Base-by-base conservation (phyloP, 2,113 vertebrate species). In the Suncus etruscus region DNA sequence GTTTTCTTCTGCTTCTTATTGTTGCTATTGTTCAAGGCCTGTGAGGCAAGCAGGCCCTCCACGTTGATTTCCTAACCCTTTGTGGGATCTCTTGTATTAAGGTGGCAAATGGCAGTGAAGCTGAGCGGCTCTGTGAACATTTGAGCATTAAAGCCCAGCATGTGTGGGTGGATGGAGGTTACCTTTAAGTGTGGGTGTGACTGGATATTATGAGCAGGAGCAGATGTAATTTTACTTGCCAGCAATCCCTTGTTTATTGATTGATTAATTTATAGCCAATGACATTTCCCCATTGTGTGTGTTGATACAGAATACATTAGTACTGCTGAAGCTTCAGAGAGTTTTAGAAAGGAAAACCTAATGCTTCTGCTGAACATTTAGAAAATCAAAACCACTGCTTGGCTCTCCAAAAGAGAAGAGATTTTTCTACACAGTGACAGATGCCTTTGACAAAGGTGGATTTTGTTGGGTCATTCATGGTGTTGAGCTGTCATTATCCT, bases 1-100 rank as follows among this genome's bases (percentile, higher is more conserved):
- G 81, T 76, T 39, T 39, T 39, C 39, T 39, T 39, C 39, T 39
- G 39, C 39, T 39, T 39, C 39, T 39, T 94, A 74, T 96, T 95
- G 95, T 94, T 94, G 51, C 96, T 95, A 95, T 31, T 86, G 93
- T 94, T 97, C 95, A 96, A 95, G 97, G 92, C 47, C 31, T 95
- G 94, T 82, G 54, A 78, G 50, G 65, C 86, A 90, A 89, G 95
- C 95, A 96, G 93, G 94, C 94, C 94, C 45, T 96, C 94, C 81
- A 20, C 48, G 0, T 70, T 63, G 81, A 85, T 95, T 92, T 91
- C 94, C 96, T 95, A 95, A 83, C 94, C 91, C 90, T 92, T 77
- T 86, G 51, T 94, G 96, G 88, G 91, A 75, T 94, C 94, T 91
- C 80, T 24, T 31, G 81, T 93, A 86, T 87, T 29, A 69, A 94